These are phyloP conservation scores for Drosophila orena DNA, from an alignment of 1,140 invertebrate genomes.

Conservation along the genomic window DNA sequence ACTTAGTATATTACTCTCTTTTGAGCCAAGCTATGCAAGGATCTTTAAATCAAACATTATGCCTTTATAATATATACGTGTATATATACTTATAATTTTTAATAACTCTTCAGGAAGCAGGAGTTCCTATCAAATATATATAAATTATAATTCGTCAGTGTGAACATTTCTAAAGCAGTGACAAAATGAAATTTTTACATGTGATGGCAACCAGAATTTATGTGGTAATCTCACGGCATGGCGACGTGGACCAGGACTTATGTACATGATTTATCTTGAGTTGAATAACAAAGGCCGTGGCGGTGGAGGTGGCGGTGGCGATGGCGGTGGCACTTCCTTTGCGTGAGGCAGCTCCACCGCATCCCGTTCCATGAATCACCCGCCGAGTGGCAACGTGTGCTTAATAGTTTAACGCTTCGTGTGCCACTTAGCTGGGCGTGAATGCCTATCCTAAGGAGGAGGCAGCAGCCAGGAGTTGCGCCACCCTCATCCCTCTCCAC, in stretches of 20 bases:
- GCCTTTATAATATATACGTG: no score
- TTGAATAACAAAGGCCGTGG: conserved; percentile 17
- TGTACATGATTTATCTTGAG: conserved; percentile 47
- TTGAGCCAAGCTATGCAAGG: no score
- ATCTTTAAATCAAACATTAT: no score
- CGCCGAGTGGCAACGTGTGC: conserved; percentile 45
- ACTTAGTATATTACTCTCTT: not conserved
- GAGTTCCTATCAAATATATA: no score
- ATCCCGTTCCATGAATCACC: conserved; percentile 7
- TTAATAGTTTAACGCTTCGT: conserved; percentile 77
- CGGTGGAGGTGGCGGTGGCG: conserved; percentile 1
- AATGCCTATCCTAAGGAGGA: conserved; percentile 27
- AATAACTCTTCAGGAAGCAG: no score
- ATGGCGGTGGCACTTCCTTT: conserved; percentile 20
- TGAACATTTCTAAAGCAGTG: conserved; percentile 8
- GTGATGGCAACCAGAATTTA: conserved; percentile 41
- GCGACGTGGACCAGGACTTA: conserved; percentile 21
- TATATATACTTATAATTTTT: no score
- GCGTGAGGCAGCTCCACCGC: conserved; percentile 15
- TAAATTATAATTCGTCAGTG: conserved; percentile 19
- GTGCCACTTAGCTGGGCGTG: conserved; percentile 51
- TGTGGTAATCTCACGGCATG: conserved; percentile 37
- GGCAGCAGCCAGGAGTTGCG: conserved; percentile 14
- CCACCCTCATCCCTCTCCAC: not conserved
- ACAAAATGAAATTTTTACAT: conserved; percentile 44